phyloP scores from a whole-genome alignment of 2,888 invertebrate species.

The Orthosia gracilis region DNA sequence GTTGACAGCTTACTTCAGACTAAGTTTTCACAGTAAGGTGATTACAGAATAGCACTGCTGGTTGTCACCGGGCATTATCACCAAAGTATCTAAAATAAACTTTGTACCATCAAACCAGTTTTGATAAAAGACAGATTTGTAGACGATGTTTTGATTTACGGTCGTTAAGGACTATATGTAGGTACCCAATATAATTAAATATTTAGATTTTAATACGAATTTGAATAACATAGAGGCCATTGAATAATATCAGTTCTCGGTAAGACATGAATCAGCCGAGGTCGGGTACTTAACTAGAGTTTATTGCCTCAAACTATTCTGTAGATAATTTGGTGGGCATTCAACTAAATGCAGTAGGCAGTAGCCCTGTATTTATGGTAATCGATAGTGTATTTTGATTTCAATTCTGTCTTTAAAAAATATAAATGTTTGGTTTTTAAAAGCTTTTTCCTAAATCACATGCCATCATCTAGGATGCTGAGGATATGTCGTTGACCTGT shows the following conservation, averaged over 20 bases:
- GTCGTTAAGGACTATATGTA: not conserved
- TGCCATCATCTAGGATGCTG: not conserved
- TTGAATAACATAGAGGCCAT: constrained; percentile 38
- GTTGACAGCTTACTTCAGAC: too few relatives aligned
- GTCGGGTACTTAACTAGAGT: constrained; percentile 21
- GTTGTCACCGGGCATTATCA: not conserved
- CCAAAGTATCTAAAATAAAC: too few relatives aligned
- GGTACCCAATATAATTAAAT: not conserved
- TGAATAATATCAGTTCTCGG: constrained; percentile 12
- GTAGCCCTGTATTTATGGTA: not conserved
- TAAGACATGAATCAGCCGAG: constrained; percentile 46
- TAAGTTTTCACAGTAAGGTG: too few relatives aligned
- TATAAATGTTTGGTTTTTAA: too few relatives aligned
- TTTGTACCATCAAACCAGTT: not conserved
- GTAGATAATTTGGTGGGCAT: constrained; percentile 2
- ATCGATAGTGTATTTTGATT: not conserved
- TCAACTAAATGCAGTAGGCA: not conserved
- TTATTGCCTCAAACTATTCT: constrained; percentile 29
- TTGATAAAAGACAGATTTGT: constrained; percentile 7
- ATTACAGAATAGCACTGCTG: too few relatives aligned
- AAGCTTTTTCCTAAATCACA: too few relatives aligned
- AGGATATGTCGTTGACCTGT: not conserved
- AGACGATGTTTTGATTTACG: not conserved
- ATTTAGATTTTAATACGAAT: constrained; percentile 2
- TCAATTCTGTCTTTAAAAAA: too few relatives aligned